Evolutionary conservation across 2,797 vertebrate genomes (phyloP).

Genomic region (Coilia nasus): DNA sequence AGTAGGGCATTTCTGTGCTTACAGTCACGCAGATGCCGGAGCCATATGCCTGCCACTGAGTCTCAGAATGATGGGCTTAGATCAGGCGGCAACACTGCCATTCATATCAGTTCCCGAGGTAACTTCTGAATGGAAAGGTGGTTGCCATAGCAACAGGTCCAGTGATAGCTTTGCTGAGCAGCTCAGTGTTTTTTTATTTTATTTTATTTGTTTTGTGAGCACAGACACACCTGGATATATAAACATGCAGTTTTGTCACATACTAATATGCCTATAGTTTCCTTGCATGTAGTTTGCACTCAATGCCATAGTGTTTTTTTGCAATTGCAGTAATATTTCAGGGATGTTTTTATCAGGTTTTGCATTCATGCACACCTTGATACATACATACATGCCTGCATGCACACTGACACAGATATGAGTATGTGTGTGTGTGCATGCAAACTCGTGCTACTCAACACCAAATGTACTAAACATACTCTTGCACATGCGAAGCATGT

Average conservation of each 20-base stretch:
- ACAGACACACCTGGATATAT: background rate
- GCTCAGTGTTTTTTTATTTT: background rate
- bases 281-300: background rate
- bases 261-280: background rate
- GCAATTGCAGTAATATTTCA: background rate
- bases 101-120: slow-evolving; percentile 44
- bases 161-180: background rate
- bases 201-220: background rate
- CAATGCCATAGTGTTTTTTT: background rate
- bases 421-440: background rate
- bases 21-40: slow-evolving; percentile 68
- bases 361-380: background rate
- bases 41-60: slow-evolving; percentile 69
- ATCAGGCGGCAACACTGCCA: slow-evolving; percentile 49
- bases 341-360: background rate
- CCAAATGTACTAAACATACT: background rate
- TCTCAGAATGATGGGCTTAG: slow-evolving; percentile 46
- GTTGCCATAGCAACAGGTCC: slow-evolving; percentile 42
- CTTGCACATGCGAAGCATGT: background rate
- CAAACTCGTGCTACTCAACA: background rate
- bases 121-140: slow-evolving; percentile 63
- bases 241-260: background rate
- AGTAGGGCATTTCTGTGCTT: slow-evolving; percentile 56
- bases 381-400: background rate
- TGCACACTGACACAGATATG: background rate